A percentile compares a stretch with the other conserved stretches of the same genome.
phyloP scores from a whole-genome alignment of 1,140 invertebrate species.

The Thaumatotibia leucotreta region DNA sequence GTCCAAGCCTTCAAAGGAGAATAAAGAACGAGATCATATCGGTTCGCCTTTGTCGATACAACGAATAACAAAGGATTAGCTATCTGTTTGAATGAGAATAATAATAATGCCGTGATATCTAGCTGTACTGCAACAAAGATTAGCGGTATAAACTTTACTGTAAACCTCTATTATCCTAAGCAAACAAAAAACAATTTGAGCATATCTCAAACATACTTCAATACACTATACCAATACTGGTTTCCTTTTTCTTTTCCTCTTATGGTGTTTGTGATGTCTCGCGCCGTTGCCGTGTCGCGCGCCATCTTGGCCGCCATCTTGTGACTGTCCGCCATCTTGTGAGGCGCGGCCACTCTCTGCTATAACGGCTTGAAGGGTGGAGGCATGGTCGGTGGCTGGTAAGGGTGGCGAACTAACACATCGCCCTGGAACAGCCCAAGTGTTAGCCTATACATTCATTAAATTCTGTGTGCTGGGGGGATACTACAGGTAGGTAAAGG shows the following conservation, averaged over 20 bases:
- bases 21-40: too few relatives aligned
- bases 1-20: too few relatives aligned
- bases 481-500: neutral
- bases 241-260: constrained; percentile 48
- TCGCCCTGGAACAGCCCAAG: constrained; percentile 64
- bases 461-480: constrained; percentile 21
- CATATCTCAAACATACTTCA: constrained; percentile 8
- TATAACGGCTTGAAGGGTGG: constrained; percentile 61
- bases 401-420: constrained; percentile 62
- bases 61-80: too few relatives aligned
- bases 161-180: neutral
- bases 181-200: neutral
- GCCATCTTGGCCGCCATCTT: constrained; percentile 15
- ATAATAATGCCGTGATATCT: too few relatives aligned
- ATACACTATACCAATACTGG: constrained; percentile 56
- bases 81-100: too few relatives aligned
- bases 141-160: neutral
- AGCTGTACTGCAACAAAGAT: neutral
- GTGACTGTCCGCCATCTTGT: constrained; percentile 15
- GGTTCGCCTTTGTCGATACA: too few relatives aligned
- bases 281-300: neutral
- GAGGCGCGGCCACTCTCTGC: constrained; percentile 34
- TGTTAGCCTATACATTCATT: constrained; percentile 59
- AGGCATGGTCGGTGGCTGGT: constrained; percentile 51
- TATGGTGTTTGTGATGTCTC: constrained; percentile 29